Evolutionary conservation across 1,140 invertebrate genomes (phyloP).

Genomic region (Periplaneta americana): DNA sequence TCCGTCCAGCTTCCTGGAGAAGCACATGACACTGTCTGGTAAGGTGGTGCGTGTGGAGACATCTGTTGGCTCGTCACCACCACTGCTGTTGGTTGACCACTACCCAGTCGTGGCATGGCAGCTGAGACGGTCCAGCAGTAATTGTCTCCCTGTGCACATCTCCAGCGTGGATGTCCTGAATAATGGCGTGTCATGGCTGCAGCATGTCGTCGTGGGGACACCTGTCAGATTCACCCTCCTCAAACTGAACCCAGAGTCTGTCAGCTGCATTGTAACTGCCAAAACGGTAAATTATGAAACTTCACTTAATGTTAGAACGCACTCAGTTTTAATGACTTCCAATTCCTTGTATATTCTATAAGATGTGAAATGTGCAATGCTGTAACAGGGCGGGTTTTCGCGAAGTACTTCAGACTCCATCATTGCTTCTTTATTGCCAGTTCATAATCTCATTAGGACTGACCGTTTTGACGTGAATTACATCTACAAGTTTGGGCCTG

Average conservation of each 20-base stretch:
- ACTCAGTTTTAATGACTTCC: neutral
- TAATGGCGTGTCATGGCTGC: conserved; percentile 22
- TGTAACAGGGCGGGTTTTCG: no score
- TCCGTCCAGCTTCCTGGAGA: conserved; percentile 15
- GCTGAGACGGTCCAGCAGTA: neutral
- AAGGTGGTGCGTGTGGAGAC: conserved; percentile 14
- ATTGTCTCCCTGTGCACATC: conserved; percentile 15
- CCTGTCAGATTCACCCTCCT: conserved; percentile 15
- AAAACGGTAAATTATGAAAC: neutral
- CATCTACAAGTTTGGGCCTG: no score
- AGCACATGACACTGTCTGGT: conserved; percentile 17
- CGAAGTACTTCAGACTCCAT: no score
- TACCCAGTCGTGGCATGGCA: conserved; percentile 11
- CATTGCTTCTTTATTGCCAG: no score
- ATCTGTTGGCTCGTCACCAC: neutral
- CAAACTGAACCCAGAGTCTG: conserved; percentile 18
- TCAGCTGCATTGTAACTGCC: conserved; percentile 20
- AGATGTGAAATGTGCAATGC: neutral
- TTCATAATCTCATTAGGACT: no score
- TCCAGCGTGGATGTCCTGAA: conserved; percentile 16
- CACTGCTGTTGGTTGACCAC: conserved; percentile 21
- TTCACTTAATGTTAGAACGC: neutral
- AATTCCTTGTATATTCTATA: neutral
- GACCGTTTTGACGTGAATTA: no score
- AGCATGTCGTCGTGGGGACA: conserved; percentile 15